Conservation (phyloP, 1,140 invertebrate species). For the Lepidostoma basale region DNA sequence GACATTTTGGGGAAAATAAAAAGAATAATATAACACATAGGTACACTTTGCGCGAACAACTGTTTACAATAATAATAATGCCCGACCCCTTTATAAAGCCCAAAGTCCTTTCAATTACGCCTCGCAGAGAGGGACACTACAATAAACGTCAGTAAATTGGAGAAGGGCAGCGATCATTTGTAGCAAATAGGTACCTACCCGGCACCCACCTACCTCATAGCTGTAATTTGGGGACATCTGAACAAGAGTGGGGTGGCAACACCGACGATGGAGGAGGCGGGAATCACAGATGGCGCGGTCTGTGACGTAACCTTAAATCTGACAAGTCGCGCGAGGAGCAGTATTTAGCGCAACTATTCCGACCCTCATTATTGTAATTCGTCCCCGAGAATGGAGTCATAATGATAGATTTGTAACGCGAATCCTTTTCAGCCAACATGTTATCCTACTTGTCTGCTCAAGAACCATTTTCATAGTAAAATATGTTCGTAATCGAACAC, state of each 20-base stretch:
- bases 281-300: slow-evolving; percentile 39
- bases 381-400: slow-evolving; percentile 7
- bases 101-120: slow-evolving; percentile 29
- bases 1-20: background rate
- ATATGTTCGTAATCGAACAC: too few species aligned
- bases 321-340: slow-evolving; percentile 7
- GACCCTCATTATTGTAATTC: slow-evolving; percentile 21
- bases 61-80: background rate
- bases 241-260: slow-evolving; percentile 21
- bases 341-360: slow-evolving; percentile 16
- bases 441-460: too few species aligned
- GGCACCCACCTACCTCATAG: slow-evolving; percentile 10
- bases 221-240: slow-evolving; percentile 30
- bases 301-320: slow-evolving; percentile 30
- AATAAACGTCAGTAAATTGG: slow-evolving; percentile 28
- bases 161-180: slow-evolving; percentile 30
- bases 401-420: slow-evolving; percentile 33
- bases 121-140: slow-evolving; percentile 1
- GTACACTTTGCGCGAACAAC: slow-evolving; percentile 24
- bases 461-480: too few species aligned
- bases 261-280: slow-evolving; percentile 35
- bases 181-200: slow-evolving; percentile 4
- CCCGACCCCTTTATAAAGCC: slow-evolving; percentile 8
- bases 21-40: background rate
- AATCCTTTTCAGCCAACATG: slow-evolving; percentile 21